These are phyloP conservation scores for Chinchilla lanigera DNA, from an alignment of 2,113 vertebrate genomes.

Conservation along the genomic window DNA sequence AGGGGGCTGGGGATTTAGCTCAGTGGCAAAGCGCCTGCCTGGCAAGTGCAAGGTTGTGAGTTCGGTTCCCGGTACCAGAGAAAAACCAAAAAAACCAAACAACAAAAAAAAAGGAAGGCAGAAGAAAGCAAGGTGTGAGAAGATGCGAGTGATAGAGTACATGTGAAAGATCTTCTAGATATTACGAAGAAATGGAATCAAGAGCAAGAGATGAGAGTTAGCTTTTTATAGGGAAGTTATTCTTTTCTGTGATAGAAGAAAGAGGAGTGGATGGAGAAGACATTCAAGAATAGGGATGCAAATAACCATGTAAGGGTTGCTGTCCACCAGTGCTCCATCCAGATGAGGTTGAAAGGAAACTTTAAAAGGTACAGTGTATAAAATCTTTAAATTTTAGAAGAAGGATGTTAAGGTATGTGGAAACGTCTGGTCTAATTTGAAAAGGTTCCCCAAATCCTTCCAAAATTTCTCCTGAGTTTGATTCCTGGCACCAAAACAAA, in stretches of 20 bases:
- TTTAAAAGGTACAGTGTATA: conserved; percentile 22
- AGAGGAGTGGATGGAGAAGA: not conserved
- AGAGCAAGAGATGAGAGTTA: not conserved
- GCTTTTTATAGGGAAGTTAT: not conserved
- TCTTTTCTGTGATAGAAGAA: conserved; percentile 21
- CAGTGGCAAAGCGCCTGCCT: no score
- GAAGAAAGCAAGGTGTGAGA: not conserved
- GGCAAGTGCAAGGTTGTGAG: no score
- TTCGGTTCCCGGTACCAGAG: no score
- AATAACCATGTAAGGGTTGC: not conserved
- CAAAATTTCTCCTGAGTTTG: no score
- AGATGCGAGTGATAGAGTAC: not conserved
- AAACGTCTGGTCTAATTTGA: not conserved
- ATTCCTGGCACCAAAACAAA: no score
- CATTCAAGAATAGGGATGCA: not conserved
- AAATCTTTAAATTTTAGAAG: conserved; percentile 13
- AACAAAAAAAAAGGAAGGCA: no score
- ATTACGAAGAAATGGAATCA: conserved; percentile 14
- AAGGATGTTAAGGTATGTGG: not conserved
- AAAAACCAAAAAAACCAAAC: no score
- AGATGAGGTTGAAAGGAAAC: not conserved
- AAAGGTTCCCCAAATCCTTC: not conserved
- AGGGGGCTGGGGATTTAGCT: no score
- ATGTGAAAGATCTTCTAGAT: not conserved
- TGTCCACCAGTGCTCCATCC: not conserved